Evolutionary conservation across 2,888 invertebrate genomes (phyloP).

Genomic region (Ochropacha duplaris): DNA sequence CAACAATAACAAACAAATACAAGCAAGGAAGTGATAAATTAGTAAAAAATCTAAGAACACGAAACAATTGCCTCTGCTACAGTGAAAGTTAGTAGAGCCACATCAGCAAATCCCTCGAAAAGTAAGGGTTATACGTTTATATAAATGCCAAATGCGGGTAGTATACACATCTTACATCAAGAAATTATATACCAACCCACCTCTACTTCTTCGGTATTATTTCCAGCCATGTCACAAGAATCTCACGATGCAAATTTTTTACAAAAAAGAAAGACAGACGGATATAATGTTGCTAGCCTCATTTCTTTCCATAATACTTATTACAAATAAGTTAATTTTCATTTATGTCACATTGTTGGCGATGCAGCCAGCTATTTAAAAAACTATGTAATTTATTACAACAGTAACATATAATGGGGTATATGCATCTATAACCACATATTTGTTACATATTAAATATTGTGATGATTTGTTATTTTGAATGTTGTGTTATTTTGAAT

Average conservation of each 20-base stretch:
- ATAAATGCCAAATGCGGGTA: conserved; percentile 37
- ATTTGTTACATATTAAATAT: no score
- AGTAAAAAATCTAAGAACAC: conserved; percentile 44
- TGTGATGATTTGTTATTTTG: no score
- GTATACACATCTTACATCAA: conserved; percentile 19
- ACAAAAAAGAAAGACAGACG: conserved; percentile 61
- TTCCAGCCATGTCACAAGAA: conserved; percentile 84
- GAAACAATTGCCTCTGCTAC: conserved; percentile 68
- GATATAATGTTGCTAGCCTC: conserved; percentile 51
- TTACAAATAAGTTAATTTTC: not conserved
- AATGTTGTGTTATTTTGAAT: no score
- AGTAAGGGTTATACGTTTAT: conserved; percentile 37
- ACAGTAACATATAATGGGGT: no score
- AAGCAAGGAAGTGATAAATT: conserved; percentile 12
- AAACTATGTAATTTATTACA: not conserved
- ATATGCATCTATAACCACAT: no score
- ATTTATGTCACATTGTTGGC: not conserved
- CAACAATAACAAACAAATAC: conserved; percentile 7
- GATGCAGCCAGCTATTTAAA: not conserved
- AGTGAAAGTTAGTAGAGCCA: conserved; percentile 78
- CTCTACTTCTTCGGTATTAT: conserved; percentile 84
- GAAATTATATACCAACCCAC: conserved; percentile 62
- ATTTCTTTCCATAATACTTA: not conserved
- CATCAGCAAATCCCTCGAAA: conserved; percentile 67
- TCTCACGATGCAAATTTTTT: conserved; percentile 67